These are phyloP conservation scores for Mus minutoides DNA, from an alignment of 2,797 vertebrate genomes.

Conservation along the genomic window DNA sequence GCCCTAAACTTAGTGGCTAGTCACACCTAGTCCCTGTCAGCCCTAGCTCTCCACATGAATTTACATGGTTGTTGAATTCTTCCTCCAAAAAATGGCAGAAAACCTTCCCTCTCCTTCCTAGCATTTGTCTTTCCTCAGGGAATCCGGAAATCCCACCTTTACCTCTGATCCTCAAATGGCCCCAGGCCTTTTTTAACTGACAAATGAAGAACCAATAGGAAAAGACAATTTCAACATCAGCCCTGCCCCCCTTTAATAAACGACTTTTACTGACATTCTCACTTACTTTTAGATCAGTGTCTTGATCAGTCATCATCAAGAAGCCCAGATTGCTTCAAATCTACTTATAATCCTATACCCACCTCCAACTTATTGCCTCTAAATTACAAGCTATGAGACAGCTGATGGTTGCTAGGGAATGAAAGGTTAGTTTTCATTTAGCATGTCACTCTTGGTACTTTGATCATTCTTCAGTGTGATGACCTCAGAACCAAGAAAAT, in stretches of 20 bases:
- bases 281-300: neutral
- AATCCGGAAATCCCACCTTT: neutral
- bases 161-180: neutral
- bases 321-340: too few species aligned
- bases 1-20: neutral
- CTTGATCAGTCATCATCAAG: neutral
- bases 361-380: neutral
- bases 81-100: neutral
- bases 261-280: neutral
- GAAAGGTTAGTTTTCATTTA: too few species aligned
- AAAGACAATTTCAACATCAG: neutral
- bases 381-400: too few species aligned
- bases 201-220: neutral
- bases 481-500: neutral
- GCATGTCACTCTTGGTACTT: neutral
- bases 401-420: too few species aligned
- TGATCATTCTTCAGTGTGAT: neutral
- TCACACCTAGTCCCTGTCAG: fast-evolving
- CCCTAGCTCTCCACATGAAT: neutral
- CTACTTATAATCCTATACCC: neutral
- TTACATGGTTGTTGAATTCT: neutral
- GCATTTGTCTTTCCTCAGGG: neutral
- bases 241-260: neutral
- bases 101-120: neutral
- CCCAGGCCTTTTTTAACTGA: neutral